phyloP scores from a whole-genome alignment of 2,888 invertebrate genomes.

The Listrodromus nycthemerus region DNA sequence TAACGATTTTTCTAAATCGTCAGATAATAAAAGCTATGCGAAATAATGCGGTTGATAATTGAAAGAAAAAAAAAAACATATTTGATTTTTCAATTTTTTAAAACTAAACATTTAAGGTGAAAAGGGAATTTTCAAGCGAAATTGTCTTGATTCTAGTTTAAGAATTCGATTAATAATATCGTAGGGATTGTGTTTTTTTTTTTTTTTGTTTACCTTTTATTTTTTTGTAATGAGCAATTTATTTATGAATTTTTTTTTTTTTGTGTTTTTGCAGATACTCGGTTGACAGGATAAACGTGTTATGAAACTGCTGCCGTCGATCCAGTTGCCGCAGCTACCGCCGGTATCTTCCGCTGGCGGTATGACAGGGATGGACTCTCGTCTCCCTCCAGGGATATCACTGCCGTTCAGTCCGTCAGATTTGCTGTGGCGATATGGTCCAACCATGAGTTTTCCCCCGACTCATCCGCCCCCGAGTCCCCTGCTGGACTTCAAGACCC shows the following conservation, averaged over 20 bases:
- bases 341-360: slow-evolving; percentile 83
- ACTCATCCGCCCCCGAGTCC: slow-evolving; percentile 88
- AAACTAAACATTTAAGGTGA: no score
- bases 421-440: slow-evolving; percentile 93
- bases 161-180: not conserved
- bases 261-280: slow-evolving; percentile 72
- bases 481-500: slow-evolving; percentile 93
- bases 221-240: slow-evolving; percentile 21
- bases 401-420: slow-evolving; percentile 93
- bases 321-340: slow-evolving; percentile 83
- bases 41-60: no score
- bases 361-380: slow-evolving; percentile 89
- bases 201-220: slow-evolving; percentile 46
- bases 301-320: slow-evolving; percentile 86
- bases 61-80: no score
- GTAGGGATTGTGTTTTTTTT: not conserved
- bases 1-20: no score
- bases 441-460: slow-evolving; percentile 90
- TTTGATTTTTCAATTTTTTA: not conserved
- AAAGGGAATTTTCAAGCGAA: no score
- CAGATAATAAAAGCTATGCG: not conserved
- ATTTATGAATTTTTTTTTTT: slow-evolving; percentile 23
- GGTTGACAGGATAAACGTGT: slow-evolving; percentile 76
- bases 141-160: no score
- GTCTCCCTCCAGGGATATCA: slow-evolving; percentile 91